Base-by-base conservation (phyloP, 1,140 invertebrate species). In the Drosophila teissieri region DNA sequence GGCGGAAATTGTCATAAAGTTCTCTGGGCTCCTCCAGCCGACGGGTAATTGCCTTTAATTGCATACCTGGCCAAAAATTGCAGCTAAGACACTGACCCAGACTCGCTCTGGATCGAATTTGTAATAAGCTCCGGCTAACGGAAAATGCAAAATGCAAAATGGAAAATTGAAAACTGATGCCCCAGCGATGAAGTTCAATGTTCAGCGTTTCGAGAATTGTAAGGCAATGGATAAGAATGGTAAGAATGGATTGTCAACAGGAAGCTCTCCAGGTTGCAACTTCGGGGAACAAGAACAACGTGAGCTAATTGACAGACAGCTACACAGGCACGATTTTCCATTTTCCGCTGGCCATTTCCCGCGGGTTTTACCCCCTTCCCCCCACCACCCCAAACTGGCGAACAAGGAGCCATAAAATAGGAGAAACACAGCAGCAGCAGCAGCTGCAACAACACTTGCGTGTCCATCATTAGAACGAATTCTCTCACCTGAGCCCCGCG, bases 401-500 rank as follows among this genome's bases (percentile, higher is more conserved):
- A 60, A 86, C 82, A 88, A 82, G 82, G 61, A 81, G 81, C 24
- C 45, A 68, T 51, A 40, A 68, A 36, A 62, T 45, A 62, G 7
- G 31, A 65, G 68, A 52, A 77, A 63, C 42, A 27, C 19, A 37
- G 36, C 24, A 14, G 24, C 19, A 37, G 36, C 24, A 14, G 24
- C 63, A 74, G 37, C 70, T 24, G 36, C 48, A 68, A 52, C 73
- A 77, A 19, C 70, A 81, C 84, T 88, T 88, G 84, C 84, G 73
- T 89, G 84, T 89, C 84, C 78, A 78, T 90, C 81, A 90, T 90
- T 90, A 90, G 86, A 90, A 90, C 86, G 90, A 86, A 90, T 90
- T 90, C 86, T 90, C 86, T 90, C 81, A 90, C 79, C 84, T 80
- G 64, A 60, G 14, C 52, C 24, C 27, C 19, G 37, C 37, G 37